A percentile compares a stretch with the other conserved stretches of the same genome.
Evolutionary conservation across 2,113 vertebrate species (phyloP).

Genomic region (Spea multiplicata): DNA sequence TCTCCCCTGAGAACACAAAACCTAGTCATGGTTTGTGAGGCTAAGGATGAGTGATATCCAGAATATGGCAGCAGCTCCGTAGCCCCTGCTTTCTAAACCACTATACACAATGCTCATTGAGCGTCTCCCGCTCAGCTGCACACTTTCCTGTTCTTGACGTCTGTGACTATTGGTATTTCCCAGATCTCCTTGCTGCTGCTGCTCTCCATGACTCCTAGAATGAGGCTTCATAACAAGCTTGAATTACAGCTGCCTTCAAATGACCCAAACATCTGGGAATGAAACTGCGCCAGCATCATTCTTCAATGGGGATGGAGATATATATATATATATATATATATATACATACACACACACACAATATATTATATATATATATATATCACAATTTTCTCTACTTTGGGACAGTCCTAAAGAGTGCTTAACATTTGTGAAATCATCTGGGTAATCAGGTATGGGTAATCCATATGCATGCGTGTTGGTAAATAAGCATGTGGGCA

Average conservation of each 20-base stretch:
- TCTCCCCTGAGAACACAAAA: not conserved
- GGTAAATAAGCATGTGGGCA: too few relatives aligned
- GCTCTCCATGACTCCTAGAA: not conserved
- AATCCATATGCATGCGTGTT: too few relatives aligned
- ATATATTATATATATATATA: too few relatives aligned
- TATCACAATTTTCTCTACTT: too few relatives aligned
- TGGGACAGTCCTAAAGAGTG: too few relatives aligned
- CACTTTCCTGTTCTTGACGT: constrained; percentile 14
- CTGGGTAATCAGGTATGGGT: too few relatives aligned
- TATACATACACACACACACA: too few relatives aligned
- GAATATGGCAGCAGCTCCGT: not conserved
- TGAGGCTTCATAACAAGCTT: constrained; percentile 3
- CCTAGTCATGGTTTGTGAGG: not conserved
- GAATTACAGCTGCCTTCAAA: constrained; percentile 29
- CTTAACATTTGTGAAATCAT: too few relatives aligned
- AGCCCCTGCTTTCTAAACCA: not conserved
- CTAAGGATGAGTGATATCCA: too few relatives aligned
- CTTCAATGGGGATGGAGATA: not conserved
- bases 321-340: too few relatives aligned
- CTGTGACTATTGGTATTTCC: not conserved
- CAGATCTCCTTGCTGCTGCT: constrained; percentile 13
- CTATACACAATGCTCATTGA: not conserved
- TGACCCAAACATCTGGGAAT: constrained; percentile 38
- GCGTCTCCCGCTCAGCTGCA: not conserved
- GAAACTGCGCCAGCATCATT: constrained; percentile 11